Evolutionary conservation across 2,113 vertebrate genomes (phyloP), one percentile per base, ranked within the genome.

Genomic region (Ageneiosus marmoratus): DNA sequence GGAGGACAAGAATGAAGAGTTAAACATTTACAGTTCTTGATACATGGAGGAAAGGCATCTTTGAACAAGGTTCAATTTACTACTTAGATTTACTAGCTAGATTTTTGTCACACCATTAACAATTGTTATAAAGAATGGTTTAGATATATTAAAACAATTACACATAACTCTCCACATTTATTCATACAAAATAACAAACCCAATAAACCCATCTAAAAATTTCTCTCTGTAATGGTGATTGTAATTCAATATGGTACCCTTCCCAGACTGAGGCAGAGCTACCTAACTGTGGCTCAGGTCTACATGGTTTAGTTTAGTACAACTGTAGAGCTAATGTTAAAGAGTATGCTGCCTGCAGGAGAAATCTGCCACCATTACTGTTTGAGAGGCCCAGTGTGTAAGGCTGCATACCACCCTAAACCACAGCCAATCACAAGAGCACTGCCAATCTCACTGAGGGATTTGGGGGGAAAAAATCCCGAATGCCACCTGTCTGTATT

Each of bases 281-380:
- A 41, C 55, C 75, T 20, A 53, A 51, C 69, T 84, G 72, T 70
- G 80, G 80, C 46, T 85, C 77, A 78, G 41, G 58, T 84, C 73
- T 72, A 34, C 72, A 60, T 13, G 58, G 76, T 37, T 65, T 62
- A 83, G 82, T 67, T 88, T 79, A 81, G 65, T 70, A 62, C 67
- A 72, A 83, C 53, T 86, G 83, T 86, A 81, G 77, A 51, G 34
- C 74, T 24, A 80, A 78, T 84, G 72, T 88, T 84, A 88, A 72
- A 41, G 74, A 51, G 51, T 75, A 29, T n/a, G 20, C n/a, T 4
- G 53, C 32, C 75, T 77, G 44, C 15, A 48, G n/a, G 18, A 55
- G 32, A 76, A 55, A 76, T 29, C 73, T 53, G 16, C 15, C 16
- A 74, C 16, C 15, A 51, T 32, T 75, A 53, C 48, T 51, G 48